Conservation (phyloP, 2,797 vertebrate species). For the Limosa lapponica region DNA sequence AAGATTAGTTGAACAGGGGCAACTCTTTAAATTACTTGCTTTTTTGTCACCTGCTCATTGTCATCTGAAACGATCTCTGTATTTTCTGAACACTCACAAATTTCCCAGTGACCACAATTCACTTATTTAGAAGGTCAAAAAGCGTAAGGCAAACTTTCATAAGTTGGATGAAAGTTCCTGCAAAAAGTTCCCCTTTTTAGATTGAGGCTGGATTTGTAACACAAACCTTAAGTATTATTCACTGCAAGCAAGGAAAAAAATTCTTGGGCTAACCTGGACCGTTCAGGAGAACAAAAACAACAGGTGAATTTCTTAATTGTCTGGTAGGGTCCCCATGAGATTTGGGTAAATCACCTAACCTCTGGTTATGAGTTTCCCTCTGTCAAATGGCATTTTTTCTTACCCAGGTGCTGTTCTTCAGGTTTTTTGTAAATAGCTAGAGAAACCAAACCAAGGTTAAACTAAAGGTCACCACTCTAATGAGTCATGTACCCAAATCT, state of each 20-base stretch:
- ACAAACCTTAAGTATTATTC: not conserved
- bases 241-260: not conserved
- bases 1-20: not conserved
- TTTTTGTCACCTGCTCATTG: not conserved
- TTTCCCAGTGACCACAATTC: not conserved
- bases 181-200: not conserved
- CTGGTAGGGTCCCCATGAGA: not conserved
- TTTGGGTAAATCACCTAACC: not conserved
- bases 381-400: not conserved
- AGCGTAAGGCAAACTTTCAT: not conserved
- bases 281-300: not conserved
- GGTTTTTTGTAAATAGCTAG: not conserved
- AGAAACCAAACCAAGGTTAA: not conserved
- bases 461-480: not conserved
- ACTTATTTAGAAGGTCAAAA: not conserved
- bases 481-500: not conserved
- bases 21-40: not conserved
- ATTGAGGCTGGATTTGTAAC: not conserved
- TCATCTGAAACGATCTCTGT: not conserved
- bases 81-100: not conserved
- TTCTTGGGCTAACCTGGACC: not conserved
- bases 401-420: not conserved
- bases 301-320: not conserved
- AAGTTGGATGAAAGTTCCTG: not conserved
- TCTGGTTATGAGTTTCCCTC: not conserved